Evolutionary conservation across 2,888 invertebrate species (phyloP), one percentile per base, ranked within the genome.

Genomic region (Spilosoma lubricipeda): DNA sequence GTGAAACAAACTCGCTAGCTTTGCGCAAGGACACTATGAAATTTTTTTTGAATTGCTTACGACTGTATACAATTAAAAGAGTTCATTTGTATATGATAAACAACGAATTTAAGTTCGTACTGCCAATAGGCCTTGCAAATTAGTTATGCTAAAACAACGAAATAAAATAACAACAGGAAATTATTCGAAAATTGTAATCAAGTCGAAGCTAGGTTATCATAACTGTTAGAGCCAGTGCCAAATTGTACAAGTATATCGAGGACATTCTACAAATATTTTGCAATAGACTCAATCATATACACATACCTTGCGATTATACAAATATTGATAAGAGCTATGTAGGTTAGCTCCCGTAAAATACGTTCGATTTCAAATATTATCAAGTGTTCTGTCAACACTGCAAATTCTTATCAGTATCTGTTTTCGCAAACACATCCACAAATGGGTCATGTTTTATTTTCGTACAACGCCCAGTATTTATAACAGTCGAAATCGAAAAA

Each of bases 261-360:
- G 83, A 72, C 75, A 77, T 72, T 82, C 76, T 79, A 83, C 83
- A 84, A 87, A 89, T 87, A 91, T 93, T 93, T 93, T 90, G 93
- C 91, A 93, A 88, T 77, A 82, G 80, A 81, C 79, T 78, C 71
- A 72, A 70, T 33, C 69, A 80, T 78, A 76, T 72, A 76, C 70
- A 89, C 70, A 89, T 83, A 87, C 84, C 82, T 88, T 83, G 85
- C 88, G 89, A 92, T 94, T 91, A 93, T 91, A 90, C 90, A 93
- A 93, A 94, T 91, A 92, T 87, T 88, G 95, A 95, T 95, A 95
- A 92, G 88, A 79, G 77, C 73, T 90, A 94, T 90, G 90, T 95
- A 94, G 95, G 95, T 94, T 94, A 94, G 93, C 92, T 92, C 92
- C 94, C 88, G 91, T 93, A 91, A 89, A 91, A 86, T 88, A 87